These are phyloP conservation scores for Grapholita molesta DNA, from an alignment of 1,140 invertebrate species.

Conservation along the genomic window DNA sequence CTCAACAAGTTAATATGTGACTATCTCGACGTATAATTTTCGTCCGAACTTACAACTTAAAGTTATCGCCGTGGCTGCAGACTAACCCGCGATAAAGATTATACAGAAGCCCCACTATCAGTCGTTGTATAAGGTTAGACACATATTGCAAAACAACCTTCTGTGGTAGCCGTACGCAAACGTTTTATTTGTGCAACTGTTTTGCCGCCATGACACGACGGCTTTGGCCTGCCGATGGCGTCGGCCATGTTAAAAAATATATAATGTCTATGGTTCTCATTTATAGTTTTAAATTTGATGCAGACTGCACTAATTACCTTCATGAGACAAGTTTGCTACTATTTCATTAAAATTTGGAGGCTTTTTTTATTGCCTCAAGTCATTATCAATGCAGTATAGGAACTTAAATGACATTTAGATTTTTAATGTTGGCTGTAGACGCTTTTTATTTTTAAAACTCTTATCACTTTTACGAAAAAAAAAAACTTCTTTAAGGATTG, in stretches of 20 bases:
- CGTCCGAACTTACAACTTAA: not conserved
- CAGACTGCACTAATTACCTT: not conserved
- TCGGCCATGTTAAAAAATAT: not conserved
- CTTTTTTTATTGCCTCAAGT: too few species aligned
- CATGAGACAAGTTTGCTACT: not conserved
- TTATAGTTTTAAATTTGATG: not conserved
- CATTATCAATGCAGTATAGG: too few species aligned
- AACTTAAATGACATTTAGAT: too few species aligned
- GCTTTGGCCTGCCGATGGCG: not conserved
- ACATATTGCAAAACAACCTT: conserved; percentile 15
- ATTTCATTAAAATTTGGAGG: too few species aligned
- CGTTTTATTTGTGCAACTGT: conserved; percentile 7
- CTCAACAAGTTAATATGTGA: too few species aligned
- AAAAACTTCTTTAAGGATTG: not conserved
- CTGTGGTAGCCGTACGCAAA: conserved; percentile 2
- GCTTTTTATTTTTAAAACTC: too few species aligned
- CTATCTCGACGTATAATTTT: too few species aligned
- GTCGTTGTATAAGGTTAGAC: conserved; percentile 6
- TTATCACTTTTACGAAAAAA: too few species aligned
- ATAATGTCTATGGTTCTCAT: not conserved
- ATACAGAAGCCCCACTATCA: not conserved
- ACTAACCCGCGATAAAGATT: not conserved
- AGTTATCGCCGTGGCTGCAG: not conserved
- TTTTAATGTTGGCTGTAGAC: too few species aligned
- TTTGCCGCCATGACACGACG: not conserved